Base-by-base conservation (phyloP, 2,888 invertebrate species). In the Tribolium freemani region DNA sequence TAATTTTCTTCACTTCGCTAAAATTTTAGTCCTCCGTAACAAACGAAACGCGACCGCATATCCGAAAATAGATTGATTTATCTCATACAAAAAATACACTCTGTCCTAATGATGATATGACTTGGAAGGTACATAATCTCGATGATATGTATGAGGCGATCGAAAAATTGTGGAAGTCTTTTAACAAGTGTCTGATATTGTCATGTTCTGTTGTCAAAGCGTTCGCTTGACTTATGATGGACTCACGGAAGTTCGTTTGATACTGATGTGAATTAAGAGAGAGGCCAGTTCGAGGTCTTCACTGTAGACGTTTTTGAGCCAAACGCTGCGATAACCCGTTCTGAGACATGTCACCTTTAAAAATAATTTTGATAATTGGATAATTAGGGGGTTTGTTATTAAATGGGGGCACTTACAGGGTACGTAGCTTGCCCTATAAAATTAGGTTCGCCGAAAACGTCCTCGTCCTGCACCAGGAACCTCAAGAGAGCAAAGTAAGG, bases 361-460 rank as follows among this genome's bases (percentile, higher is more conserved):
- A 73, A 58, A 61, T 38, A 44, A 51, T 3, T 8, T 45, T 2
- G 9, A 13, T 31, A 21, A 50, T 51, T 31, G 26, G 26, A 16
- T 16, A 16, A 16, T 16, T 16, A n/a, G 16, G 16, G 16, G 16
- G 16, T 16, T 16, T 16, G 26, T 26, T 26, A 5, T 26, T 26
- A 26, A 26, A 26, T 26, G 26, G 26, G 26, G 4, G 6, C 6
- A 84, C 88, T 87, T 79, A 97, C 90, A 0, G 98, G 97, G 88
- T 93, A 97, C 8, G 96, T 96, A 46, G 96, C 96, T 88, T 99
- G 99, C 0, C 98, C 98, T 73, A 98, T 94, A 86, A 98, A 97
- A 88, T 97, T 97, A 8, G 93, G 94, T 82, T 98, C 98, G 0
- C 97, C 97, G 87, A 99, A 99, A 89, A 97, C 95, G 84, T 99